Evolutionary conservation across 2,797 vertebrate species (phyloP).

Genomic region (Sarcoramphus papa): DNA sequence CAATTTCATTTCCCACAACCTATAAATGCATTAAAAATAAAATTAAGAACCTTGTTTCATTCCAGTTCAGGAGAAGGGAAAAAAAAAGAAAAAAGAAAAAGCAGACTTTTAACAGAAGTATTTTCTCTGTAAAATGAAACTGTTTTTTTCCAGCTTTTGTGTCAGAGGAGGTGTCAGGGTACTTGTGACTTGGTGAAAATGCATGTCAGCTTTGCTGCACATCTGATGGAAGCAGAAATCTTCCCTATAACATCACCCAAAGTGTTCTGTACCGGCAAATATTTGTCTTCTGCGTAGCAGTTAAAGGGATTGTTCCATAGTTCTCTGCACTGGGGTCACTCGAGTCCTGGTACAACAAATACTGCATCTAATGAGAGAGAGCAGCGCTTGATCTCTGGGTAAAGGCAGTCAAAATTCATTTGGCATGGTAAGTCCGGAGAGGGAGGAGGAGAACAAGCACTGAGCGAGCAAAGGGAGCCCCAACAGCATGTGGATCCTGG

Average conservation of each 20-base stretch:
- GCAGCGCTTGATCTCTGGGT: background rate
- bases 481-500: background rate
- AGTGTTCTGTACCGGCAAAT: constrained; percentile 21
- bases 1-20: background rate
- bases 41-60: background rate
- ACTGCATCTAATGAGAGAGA: constrained; percentile 30
- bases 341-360: constrained; percentile 4
- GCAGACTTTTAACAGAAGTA: background rate
- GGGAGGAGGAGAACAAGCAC: background rate
- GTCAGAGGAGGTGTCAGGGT: background rate
- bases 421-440: background rate
- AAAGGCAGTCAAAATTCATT: constrained; percentile 36
- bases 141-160: background rate
- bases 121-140: background rate
- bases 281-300: constrained; percentile 21
- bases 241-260: background rate
- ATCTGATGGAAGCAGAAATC: background rate
- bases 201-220: background rate
- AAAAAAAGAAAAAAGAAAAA: background rate
- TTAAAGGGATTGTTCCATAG: background rate
- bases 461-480: background rate
- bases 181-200: background rate
- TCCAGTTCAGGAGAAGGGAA: background rate
- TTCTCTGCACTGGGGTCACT: background rate
- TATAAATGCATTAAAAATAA: constrained; percentile 35